Evolutionary conservation across 2,797 vertebrate genomes (phyloP).

Genomic region (Petrocephalus sullivani): DNA sequence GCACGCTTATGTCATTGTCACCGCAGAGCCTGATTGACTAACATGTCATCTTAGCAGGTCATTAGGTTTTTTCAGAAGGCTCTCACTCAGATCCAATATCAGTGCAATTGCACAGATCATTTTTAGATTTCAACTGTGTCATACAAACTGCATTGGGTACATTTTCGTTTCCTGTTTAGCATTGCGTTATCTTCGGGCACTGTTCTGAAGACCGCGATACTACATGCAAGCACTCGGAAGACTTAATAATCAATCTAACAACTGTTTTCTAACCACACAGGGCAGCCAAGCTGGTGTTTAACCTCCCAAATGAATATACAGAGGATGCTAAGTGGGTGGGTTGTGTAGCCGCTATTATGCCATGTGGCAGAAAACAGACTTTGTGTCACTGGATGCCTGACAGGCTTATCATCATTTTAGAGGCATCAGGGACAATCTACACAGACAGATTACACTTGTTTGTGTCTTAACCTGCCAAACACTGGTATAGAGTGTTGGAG

Average conservation of each 20-base stretch:
- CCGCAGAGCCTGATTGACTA: not conserved
- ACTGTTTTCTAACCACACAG: not conserved
- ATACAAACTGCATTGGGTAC: not conserved
- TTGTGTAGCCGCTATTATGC: not conserved
- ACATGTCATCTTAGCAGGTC: not conserved
- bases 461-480: not conserved
- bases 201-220: not conserved
- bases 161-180: not conserved
- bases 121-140: not conserved
- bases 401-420: not conserved
- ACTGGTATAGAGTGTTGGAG: not conserved
- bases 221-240: not conserved
- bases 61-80: not conserved
- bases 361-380: not conserved
- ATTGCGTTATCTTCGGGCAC: not conserved
- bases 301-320: not conserved
- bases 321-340: not conserved
- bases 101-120: not conserved
- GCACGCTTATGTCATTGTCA: not conserved
- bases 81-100: not conserved
- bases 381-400: not conserved
- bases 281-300: not conserved
- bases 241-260: not conserved
- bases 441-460: not conserved
- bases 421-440: not conserved